Percentiles rank a stretch among this genome's conserved stretches.
Conservation (phyloP, 2,113 vertebrate genomes). For the Columba livia region DNA sequence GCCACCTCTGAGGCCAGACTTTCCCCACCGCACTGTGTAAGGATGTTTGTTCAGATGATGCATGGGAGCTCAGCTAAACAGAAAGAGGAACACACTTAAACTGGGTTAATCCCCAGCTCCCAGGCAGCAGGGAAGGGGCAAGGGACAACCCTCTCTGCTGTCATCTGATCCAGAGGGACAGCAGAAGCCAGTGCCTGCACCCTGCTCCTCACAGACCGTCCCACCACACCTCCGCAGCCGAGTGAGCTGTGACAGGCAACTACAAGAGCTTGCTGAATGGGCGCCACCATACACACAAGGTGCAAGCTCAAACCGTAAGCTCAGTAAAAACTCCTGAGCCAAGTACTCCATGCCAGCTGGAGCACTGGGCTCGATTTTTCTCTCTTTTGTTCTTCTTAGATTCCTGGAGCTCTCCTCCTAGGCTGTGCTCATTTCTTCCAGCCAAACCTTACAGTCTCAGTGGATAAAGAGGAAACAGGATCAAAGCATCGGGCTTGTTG, state of each 20-base stretch:
- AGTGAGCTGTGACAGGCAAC: background rate
- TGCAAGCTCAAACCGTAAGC: background rate
- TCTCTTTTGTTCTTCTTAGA: background rate
- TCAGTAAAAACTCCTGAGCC: background rate
- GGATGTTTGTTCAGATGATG: background rate
- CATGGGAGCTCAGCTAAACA: background rate
- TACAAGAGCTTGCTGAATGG: accelerated
- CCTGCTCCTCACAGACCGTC: background rate
- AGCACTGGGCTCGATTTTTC: background rate
- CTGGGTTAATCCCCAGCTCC: background rate
- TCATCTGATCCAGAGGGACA: background rate
- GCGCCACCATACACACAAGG: accelerated
- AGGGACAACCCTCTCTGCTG: background rate
- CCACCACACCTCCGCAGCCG: accelerated
- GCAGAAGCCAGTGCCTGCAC: accelerated
- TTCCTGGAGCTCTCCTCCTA: background rate
- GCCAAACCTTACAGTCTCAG: background rate
- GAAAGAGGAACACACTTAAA: background rate
- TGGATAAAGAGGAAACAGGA: background rate
- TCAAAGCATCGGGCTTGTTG: background rate
- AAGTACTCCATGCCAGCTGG: background rate
- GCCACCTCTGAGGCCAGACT: background rate
- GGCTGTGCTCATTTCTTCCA: background rate
- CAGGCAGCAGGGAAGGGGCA: background rate
- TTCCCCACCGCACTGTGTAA: background rate